Percentiles rank a stretch among this genome's conserved stretches.
phyloP scores from a whole-genome alignment of 1,140 invertebrate genomes.

The Limonius californicus region DNA sequence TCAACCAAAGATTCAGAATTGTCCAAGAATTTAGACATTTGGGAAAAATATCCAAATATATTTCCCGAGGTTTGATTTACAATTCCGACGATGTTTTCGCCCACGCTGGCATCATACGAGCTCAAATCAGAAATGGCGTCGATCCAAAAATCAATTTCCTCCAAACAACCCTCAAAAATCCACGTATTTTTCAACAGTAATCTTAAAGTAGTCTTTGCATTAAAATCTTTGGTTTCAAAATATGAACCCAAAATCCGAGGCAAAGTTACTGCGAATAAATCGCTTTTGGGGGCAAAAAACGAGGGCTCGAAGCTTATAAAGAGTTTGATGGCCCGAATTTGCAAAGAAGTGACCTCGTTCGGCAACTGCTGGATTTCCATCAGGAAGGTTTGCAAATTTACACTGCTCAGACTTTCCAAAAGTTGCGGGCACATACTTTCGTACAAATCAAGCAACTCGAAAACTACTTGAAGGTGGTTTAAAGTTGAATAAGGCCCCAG shows the following conservation, averaged over 20 bases:
- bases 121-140: conserved; percentile 49
- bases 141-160: conserved; percentile 65
- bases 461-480: conserved; percentile 47
- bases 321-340: conserved; percentile 64
- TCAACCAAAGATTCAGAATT: background rate
- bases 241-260: conserved; percentile 56
- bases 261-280: conserved; percentile 56
- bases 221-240: conserved; percentile 48
- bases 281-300: conserved; percentile 53
- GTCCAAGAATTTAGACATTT: background rate
- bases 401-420: conserved; percentile 42
- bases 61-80: conserved; percentile 18
- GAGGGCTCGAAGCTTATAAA: conserved; percentile 57
- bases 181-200: conserved; percentile 56
- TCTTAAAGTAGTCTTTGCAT: conserved; percentile 48
- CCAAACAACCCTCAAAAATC: conserved; percentile 58
- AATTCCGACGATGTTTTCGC: conserved; percentile 43
- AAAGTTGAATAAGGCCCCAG: background rate
- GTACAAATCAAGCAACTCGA: conserved; percentile 56
- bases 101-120: conserved; percentile 44
- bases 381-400: conserved; percentile 51
- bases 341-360: conserved; percentile 49
- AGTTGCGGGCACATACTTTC: conserved; percentile 53
- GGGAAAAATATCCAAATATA: background rate
- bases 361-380: conserved; percentile 36